These are phyloP conservation scores for Mycteria americana DNA, from an alignment of 2,797 vertebrate species.

Conservation along the genomic window DNA sequence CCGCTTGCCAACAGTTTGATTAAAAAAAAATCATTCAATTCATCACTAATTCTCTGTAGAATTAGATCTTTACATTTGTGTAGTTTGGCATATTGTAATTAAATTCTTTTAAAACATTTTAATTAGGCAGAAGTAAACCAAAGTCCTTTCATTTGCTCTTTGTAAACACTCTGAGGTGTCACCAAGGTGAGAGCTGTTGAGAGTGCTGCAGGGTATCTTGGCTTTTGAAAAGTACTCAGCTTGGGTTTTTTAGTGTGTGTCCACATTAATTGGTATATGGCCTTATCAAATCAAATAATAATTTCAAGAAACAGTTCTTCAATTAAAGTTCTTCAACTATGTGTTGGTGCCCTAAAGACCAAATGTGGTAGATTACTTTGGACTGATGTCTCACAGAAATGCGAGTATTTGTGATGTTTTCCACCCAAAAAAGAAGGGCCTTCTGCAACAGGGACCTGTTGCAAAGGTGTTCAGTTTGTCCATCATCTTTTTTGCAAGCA, in stretches of 20 bases:
- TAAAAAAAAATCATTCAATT: constrained; percentile 61
- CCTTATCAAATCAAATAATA: neutral
- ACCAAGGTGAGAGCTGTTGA: neutral
- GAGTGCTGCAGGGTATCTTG: neutral
- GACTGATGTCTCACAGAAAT: neutral
- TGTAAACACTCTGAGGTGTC: constrained; percentile 4
- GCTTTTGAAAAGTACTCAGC: neutral
- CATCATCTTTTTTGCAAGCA: neutral
- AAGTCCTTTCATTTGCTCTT: constrained; percentile 40
- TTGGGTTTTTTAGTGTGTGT: neutral
- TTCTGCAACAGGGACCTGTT: neutral
- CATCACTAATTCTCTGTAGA: constrained; percentile 67
- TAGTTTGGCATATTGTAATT: constrained; percentile 69
- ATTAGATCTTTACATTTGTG: constrained; percentile 68
- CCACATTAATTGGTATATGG: neutral
- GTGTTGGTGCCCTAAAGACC: neutral
- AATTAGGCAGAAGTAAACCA: constrained; percentile 66
- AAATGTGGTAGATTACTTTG: neutral
- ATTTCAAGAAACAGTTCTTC: neutral
- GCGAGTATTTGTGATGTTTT: neutral
- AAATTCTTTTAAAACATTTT: constrained; percentile 72
- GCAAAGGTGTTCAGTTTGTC: neutral
- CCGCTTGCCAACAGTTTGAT: constrained; percentile 71
- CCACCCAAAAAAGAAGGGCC: neutral
- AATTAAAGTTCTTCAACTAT: neutral